phyloP scores from a whole-genome alignment of 2,888 invertebrate genomes.

The Pristionchus exspectatus region DNA sequence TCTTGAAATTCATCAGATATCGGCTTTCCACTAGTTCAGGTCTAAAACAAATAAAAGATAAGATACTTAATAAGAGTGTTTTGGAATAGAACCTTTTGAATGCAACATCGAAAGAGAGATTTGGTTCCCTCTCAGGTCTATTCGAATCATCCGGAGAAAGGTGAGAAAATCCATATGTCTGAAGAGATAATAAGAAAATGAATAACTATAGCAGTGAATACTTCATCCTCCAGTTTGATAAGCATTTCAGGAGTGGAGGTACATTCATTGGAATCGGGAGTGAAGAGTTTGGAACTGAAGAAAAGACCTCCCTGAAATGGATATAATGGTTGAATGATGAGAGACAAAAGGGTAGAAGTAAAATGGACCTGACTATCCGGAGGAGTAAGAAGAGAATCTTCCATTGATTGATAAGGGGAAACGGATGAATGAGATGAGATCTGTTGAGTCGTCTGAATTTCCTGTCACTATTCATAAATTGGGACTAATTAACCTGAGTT shows the following conservation, averaged over 20 bases:
- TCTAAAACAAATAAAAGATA: neutral
- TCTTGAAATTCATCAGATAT: constrained; percentile 16
- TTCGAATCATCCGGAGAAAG: neutral
- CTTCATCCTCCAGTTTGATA: constrained; percentile 31
- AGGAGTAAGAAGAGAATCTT: constrained; percentile 49
- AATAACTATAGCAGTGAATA: neutral
- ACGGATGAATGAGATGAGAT: neutral
- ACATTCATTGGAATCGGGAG: constrained; percentile 37
- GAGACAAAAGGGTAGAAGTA: too few species aligned
- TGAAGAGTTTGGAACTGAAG: constrained; percentile 26
- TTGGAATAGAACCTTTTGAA: constrained; percentile 1
- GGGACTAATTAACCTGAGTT: constrained; percentile 39
- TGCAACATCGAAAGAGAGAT: constrained; percentile 34
- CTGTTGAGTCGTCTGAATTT: neutral
- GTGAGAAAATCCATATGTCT: constrained; percentile 26
- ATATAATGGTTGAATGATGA: neutral
- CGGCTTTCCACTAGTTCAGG: constrained; percentile 44
- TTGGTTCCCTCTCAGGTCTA: neutral
- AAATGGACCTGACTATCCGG: neutral
- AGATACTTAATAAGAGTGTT: too few species aligned
- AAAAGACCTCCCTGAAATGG: neutral
- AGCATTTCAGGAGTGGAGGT: neutral
- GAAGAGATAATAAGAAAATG: neutral
- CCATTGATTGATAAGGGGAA: constrained; percentile 10
- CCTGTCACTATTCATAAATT: neutral